These are phyloP conservation scores for Umimayanthus kanabou DNA, from an alignment of 92 coral and sea anemone genomes.

Conservation along the genomic window DNA sequence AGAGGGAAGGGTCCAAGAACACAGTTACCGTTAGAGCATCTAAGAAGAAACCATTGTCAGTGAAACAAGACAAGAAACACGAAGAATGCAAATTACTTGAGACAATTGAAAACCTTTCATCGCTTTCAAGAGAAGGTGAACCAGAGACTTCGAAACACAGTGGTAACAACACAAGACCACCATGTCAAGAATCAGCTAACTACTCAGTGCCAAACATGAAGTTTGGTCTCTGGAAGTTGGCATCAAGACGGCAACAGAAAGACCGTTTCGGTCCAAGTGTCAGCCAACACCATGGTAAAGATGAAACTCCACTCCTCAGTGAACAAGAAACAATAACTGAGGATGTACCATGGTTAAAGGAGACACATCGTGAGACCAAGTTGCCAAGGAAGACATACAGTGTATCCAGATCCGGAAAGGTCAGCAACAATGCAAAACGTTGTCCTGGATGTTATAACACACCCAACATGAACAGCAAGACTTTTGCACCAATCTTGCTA, in stretches of 20 bases:
- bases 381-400: not conserved
- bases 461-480: slow-evolving; percentile 13
- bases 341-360: not conserved
- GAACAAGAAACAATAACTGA: not conserved
- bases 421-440: not conserved
- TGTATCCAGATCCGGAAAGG: not conserved
- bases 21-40: not conserved
- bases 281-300: not conserved
- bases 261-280: not conserved
- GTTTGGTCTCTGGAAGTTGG: not conserved
- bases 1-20: not conserved
- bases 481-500: slow-evolving; percentile 12
- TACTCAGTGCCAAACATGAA: not conserved
- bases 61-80: not conserved
- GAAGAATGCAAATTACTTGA: not conserved
- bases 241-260: not conserved
- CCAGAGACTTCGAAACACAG: not conserved
- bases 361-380: not conserved
- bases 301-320: not conserved
- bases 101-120: not conserved
- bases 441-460: slow-evolving; percentile 9
- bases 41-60: not conserved
- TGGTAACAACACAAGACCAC: not conserved
- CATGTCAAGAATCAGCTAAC: not conserved
- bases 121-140: not conserved